Percentiles rank a stretch among this genome's conserved stretches.
These are phyloP conservation scores for Graptemys geographica DNA, from an alignment of 2,797 vertebrate genomes.

Conservation along the genomic window DNA sequence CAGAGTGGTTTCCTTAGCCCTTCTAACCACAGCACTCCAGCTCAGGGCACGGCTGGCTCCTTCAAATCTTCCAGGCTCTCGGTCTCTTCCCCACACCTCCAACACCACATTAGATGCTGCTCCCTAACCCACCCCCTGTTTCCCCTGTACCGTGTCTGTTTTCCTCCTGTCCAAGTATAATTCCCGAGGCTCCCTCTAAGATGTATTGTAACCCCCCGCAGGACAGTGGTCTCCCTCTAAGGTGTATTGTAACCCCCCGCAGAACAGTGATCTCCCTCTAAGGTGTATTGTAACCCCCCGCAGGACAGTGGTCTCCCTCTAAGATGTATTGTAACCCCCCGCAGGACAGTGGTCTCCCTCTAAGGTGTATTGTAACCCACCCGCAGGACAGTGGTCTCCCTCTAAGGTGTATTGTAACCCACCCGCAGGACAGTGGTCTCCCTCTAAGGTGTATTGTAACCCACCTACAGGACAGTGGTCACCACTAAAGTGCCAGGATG, in stretches of 20 bases:
- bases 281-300: no score
- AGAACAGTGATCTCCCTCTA: background rate
- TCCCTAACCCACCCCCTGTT: background rate
- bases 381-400: background rate
- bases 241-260: no score
- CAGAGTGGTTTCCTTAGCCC: background rate
- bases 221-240: no score
- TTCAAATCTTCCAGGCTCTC: background rate
- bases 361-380: no score
- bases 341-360: no score
- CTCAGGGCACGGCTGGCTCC: background rate
- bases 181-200: background rate
- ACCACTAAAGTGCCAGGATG: background rate
- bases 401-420: background rate
- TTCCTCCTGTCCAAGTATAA: background rate
- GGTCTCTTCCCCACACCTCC: background rate
- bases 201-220: background rate
- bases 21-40: fast-evolving
- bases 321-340: background rate
- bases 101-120: background rate
- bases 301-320: background rate
- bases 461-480: background rate
- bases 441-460: no score
- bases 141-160: background rate
- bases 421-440: no score